A percentile compares a stretch with the other conserved stretches of the same genome.
phyloP scores from a whole-genome alignment of 1,140 invertebrate species.

The Atta cephalotes region DNA sequence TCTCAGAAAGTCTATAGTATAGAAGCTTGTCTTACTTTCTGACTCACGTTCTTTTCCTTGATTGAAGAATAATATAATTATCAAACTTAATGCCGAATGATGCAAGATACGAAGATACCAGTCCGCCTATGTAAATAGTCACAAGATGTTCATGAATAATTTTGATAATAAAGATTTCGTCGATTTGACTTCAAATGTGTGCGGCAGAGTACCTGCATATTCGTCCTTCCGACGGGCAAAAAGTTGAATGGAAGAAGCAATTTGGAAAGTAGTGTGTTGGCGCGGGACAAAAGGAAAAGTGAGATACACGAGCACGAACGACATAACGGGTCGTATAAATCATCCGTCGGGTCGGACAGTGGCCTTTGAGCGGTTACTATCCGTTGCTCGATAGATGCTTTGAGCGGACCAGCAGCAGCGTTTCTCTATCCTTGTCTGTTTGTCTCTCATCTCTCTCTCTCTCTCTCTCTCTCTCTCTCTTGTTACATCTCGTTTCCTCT shows the following conservation, averaged over 20 bases:
- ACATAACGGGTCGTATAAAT: conserved; percentile 83
- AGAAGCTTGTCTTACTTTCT: not conserved
- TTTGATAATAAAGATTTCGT: conserved; percentile 16
- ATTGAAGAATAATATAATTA: not conserved
- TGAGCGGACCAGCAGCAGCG: conserved; percentile 59
- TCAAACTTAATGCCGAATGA: conserved; percentile 17
- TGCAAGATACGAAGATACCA: not conserved
- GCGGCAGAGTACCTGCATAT: not conserved
- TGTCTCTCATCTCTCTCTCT: conserved; percentile 47
- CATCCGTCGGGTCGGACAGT: conserved; percentile 80
- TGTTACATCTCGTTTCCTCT: conserved; percentile 7
- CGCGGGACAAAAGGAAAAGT: conserved; percentile 81
- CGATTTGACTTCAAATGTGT: not conserved
- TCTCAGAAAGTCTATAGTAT: not conserved
- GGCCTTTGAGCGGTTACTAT: conserved; percentile 78
- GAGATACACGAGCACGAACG: conserved; percentile 70
- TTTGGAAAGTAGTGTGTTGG: conserved; percentile 72
- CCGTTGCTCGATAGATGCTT: conserved; percentile 73
- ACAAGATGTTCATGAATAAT: not conserved
- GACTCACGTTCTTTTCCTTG: not conserved
- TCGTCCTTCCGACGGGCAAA: conserved; percentile 49
- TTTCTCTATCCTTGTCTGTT: conserved; percentile 53
- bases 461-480: conserved; percentile 23
- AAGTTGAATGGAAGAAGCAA: conserved; percentile 74
- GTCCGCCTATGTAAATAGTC: not conserved